A percentile compares a stretch with the other conserved stretches of the same genome.
These are phyloP conservation scores for Mystacornis crossleyi DNA, from an alignment of 2,113 vertebrate species.

Conservation along the genomic window DNA sequence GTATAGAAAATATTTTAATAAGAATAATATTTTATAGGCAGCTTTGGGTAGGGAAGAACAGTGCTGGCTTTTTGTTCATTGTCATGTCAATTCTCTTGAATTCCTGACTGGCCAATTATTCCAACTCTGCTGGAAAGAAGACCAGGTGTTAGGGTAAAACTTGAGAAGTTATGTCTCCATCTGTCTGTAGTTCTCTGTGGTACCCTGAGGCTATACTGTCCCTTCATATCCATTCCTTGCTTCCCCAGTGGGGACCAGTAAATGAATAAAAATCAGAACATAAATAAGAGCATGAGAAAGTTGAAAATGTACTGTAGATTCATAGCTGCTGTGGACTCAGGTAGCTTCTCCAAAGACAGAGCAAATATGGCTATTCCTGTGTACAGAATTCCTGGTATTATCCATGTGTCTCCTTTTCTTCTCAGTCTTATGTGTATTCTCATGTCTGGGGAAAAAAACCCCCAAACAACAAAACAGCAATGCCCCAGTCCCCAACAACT, in stretches of 20 bases:
- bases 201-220: not conserved
- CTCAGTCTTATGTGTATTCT: not conserved
- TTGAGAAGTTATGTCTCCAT: not conserved
- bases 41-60: not conserved
- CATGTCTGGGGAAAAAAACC: rapidly evolving
- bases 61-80: not conserved
- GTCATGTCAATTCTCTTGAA: not conserved
- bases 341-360: not conserved
- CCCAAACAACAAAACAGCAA: not conserved
- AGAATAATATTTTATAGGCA: not conserved
- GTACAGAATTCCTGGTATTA: not conserved
- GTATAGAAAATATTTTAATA: slow-evolving; percentile 16
- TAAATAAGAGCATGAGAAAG: not conserved
- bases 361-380: not conserved
- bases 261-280: not conserved
- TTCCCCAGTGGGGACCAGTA: not conserved
- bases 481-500: not conserved
- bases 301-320: not conserved
- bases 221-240: not conserved
- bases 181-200: not conserved
- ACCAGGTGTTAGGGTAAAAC: not conserved
- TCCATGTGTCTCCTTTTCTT: not conserved
- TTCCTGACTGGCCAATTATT: not conserved
- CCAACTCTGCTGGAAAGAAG: not conserved
- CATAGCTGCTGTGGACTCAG: not conserved